Evolutionary conservation across 2,797 vertebrate species (phyloP).

Genomic region (Pseudochaenichthys georgianus): DNA sequence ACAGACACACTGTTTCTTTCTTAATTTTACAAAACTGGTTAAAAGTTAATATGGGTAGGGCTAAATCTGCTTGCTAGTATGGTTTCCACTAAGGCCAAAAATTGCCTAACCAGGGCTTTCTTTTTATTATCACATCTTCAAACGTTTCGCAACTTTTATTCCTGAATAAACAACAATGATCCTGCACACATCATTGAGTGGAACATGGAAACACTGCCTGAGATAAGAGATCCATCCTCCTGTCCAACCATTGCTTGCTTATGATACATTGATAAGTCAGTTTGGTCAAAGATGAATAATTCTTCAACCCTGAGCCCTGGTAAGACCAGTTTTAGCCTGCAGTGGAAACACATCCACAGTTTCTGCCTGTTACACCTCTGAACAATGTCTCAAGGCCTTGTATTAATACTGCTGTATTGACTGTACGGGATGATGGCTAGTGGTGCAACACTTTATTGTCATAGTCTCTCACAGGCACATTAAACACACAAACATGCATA

Average conservation of each 20-base stretch:
- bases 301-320: slow-evolving; percentile 41
- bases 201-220: slow-evolving; percentile 27
- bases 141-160: not conserved
- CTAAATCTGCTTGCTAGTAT: slow-evolving; percentile 37
- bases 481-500: slow-evolving; percentile 1
- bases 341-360: slow-evolving; percentile 56
- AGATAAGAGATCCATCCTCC: slow-evolving; percentile 1
- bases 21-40: slow-evolving; percentile 56
- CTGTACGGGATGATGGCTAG: slow-evolving; percentile 60
- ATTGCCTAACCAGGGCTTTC: slow-evolving; percentile 56
- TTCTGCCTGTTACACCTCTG: slow-evolving; percentile 69
- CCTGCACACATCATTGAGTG: not conserved
- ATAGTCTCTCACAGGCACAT: slow-evolving; percentile 49
- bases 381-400: slow-evolving; percentile 76
- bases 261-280: slow-evolving; percentile 4
- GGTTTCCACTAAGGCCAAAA: slow-evolving; percentile 61
- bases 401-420: slow-evolving; percentile 74
- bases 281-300: not conserved
- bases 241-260: slow-evolving; percentile 5
- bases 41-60: slow-evolving; percentile 36
- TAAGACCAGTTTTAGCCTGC: slow-evolving; percentile 56
- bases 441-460: slow-evolving; percentile 67
- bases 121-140: slow-evolving; percentile 23
- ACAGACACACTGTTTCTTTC: slow-evolving; percentile 63
- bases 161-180: not conserved